Conservation (phyloP, 1,140 invertebrate genomes). For the Eriosoma lanigerum region DNA sequence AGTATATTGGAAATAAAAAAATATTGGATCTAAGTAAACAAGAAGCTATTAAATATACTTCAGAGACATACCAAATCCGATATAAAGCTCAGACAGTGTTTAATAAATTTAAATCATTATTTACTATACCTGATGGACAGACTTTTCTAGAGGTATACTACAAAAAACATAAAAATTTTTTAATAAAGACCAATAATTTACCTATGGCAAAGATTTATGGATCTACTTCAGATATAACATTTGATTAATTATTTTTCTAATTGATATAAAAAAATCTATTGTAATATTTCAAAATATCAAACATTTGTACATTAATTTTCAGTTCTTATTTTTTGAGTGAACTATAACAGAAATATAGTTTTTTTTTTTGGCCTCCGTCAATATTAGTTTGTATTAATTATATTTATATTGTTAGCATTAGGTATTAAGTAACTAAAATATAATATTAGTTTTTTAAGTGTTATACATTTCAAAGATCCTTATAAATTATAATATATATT, state of each 20-base stretch:
- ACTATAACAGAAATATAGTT: no score
- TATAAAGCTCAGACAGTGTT: slow-evolving; percentile 68
- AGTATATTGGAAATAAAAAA: slow-evolving; percentile 68
- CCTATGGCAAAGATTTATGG: slow-evolving; percentile 61
- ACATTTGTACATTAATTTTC: no score
- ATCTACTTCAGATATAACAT: slow-evolving; percentile 59
- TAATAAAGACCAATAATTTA: slow-evolving; percentile 64
- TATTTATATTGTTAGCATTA: no score
- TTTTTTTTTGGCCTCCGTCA: no score
- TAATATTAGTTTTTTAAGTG: no score
- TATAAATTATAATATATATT: no score
- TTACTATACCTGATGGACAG: slow-evolving; percentile 60
- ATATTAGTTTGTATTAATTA: no score
- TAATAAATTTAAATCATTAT: slow-evolving; percentile 64
- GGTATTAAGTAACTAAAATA: no score
- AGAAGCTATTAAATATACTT: slow-evolving; percentile 59
- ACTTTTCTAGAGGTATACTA: slow-evolving; percentile 66
- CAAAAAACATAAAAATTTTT: slow-evolving; percentile 63
- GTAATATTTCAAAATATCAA: no score
- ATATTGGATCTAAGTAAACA: slow-evolving; percentile 71
- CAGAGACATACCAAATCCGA: slow-evolving; percentile 61
- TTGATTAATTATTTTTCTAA: slow-evolving; percentile 52
- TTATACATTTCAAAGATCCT: no score
- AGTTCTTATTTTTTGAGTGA: no score
- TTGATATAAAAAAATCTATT: no score